Evolutionary conservation across 92 coral and sea anemone species (phyloP), one percentile per base, ranked within the genome.

Genomic region (Bergia sp.): DNA sequence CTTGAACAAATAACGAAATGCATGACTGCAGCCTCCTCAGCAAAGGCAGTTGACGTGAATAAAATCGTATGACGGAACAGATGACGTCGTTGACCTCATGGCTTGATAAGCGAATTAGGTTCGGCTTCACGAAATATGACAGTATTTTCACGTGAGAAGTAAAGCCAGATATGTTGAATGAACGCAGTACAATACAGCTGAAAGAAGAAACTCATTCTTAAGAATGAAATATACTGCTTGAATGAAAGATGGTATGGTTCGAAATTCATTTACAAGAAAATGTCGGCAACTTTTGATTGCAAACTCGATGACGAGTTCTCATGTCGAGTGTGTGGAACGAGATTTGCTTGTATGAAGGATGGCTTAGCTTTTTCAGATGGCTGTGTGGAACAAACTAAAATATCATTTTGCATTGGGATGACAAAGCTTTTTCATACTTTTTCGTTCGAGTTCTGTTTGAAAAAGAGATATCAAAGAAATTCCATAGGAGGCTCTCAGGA

Each of bases 401-500:
- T 0, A 53, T 53, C 58, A 10, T 53, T 50, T 53, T 53, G 16
- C 13, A 53, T 6, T 15, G 2, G 58, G 16, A 53, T 11, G 58
- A 53, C 58, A 53, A 53, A 53, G 16, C 16, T 61, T 61, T 7
- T 61, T 18, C 29, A 2, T 61, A 61, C 69, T 5, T 18, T 80
- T 5, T 69, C 7, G 38, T 29, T 5, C 79, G 37, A 45, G 66
- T 18, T 47, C 45, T 71, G 40, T 8, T 11, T n/a, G 79, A 44
- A 67, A 9, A 72, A 88, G 15, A 39, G 71, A 65, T 71, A 77
- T 72, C 82, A 80, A 88, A 73, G 86, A 61, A 45, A 20, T 78
- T 40, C 93, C 93, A 83, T 86, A 82, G 75, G 91, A 88, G 93
- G 90, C 89, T 92, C 92, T 77, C 37, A 79, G 88, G 91, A 93